A percentile compares a stretch with the other conserved stretches of the same genome.
phyloP scores from a whole-genome alignment of 2,113 vertebrate species.

The Callipepla squamata region DNA sequence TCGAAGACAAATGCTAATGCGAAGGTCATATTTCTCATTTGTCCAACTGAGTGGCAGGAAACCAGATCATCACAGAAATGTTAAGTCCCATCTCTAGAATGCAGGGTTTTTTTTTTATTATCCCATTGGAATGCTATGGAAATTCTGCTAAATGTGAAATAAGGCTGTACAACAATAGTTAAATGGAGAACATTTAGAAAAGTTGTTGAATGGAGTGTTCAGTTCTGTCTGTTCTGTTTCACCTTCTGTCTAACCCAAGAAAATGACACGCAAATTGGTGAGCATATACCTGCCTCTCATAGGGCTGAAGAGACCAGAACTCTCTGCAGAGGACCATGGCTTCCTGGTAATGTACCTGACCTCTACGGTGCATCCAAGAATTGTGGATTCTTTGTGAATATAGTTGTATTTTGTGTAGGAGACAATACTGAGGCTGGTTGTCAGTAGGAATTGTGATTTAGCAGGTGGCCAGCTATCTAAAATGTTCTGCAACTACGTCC shows the following conservation, averaged over 20 bases:
- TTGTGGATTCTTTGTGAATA: neutral
- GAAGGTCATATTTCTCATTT: neutral
- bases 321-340: neutral
- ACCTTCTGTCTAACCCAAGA: neutral
- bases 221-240: neutral
- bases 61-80: neutral
- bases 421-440: neutral
- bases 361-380: neutral
- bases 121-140: neutral
- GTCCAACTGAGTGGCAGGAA: neutral
- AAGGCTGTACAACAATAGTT: neutral
- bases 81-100: neutral
- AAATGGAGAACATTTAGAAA: neutral
- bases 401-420: neutral
- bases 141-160: neutral
- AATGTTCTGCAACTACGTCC: neutral
- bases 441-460: neutral
- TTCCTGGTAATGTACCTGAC: neutral
- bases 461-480: neutral
- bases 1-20: neutral
- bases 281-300: neutral
- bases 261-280: neutral
- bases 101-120: neutral
- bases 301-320: neutral
- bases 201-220: neutral